Evolutionary conservation across 2,888 invertebrate species (phyloP).

Genomic region (Disparrhopalites patrizii): DNA sequence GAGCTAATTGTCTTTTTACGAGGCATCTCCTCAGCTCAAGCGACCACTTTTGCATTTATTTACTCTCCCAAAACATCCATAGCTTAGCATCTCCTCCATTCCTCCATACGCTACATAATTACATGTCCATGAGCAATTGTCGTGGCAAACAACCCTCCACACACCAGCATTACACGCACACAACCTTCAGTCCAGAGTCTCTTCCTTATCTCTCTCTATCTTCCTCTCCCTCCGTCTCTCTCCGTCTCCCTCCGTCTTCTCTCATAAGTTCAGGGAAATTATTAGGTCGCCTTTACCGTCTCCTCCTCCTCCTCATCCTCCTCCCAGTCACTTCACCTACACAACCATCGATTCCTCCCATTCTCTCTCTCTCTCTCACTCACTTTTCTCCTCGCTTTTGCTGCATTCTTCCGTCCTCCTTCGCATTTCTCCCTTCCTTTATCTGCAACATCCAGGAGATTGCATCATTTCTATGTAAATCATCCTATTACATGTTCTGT

Average conservation of each 20-base stretch:
- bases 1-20: conserved; percentile 24
- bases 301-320: neutral
- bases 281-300: neutral
- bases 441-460: too few relatives aligned
- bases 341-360: neutral
- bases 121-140: neutral
- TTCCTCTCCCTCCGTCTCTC: neutral
- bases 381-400: neutral
- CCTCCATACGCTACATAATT: too few relatives aligned
- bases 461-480: conserved; percentile 5
- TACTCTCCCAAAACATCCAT: too few relatives aligned
- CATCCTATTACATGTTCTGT: too few relatives aligned
- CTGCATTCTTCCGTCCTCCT: neutral
- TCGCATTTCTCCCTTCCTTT: neutral
- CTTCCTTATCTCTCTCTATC: too few relatives aligned
- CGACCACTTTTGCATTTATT: too few relatives aligned
- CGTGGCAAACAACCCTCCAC: neutral
- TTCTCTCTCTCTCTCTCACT: conserved; percentile 10
- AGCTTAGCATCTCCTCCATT: conserved; percentile 3
- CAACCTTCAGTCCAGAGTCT: too few relatives aligned
- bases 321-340: neutral
- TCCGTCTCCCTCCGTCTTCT: too few relatives aligned
- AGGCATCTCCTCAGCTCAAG: conserved; percentile 8
- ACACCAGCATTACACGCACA: too few relatives aligned
- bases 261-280: too few relatives aligned